Evolutionary conservation across 2,888 invertebrate species (phyloP).

Genomic region (Allacma fusca): DNA sequence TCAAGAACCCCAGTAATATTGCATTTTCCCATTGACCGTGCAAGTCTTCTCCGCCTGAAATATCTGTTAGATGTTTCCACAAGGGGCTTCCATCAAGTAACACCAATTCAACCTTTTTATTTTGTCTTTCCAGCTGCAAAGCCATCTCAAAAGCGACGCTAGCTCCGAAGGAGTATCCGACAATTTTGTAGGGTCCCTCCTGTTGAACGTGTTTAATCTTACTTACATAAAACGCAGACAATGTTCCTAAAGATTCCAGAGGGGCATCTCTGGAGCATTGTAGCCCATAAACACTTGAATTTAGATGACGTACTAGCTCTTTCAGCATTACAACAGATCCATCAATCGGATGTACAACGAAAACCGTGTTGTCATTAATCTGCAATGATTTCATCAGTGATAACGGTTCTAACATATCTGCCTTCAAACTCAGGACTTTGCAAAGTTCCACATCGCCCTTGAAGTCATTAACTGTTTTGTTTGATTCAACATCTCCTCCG

Average conservation of each 20-base stretch:
- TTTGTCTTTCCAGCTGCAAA: not conserved
- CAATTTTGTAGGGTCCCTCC: not conserved
- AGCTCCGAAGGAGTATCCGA: not conserved
- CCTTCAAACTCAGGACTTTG: too few relatives aligned
- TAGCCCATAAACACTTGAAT: constrained; percentile 82
- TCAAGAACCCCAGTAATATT: too few relatives aligned
- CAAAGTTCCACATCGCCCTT: too few relatives aligned
- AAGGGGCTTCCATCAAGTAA: not conserved
- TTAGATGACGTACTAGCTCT: constrained; percentile 75
- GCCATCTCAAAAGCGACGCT: too few relatives aligned
- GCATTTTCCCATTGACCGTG: too few relatives aligned
- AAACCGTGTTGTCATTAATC: constrained; percentile 63
- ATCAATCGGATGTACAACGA: constrained; percentile 84
- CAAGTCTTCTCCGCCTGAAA: too few relatives aligned
- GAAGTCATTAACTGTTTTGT: too few relatives aligned
- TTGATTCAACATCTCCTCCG: too few relatives aligned
- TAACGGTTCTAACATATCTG: constrained; percentile 66
- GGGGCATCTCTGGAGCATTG: constrained; percentile 85
- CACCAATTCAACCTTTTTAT: not conserved
- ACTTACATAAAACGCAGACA: constrained; percentile 77
- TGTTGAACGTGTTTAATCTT: not conserved
- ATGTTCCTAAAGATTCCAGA: constrained; percentile 73
- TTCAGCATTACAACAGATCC: constrained; percentile 79
- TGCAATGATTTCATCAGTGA: too few relatives aligned
- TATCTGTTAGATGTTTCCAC: too few relatives aligned